Base-by-base conservation (phyloP, 1,140 invertebrate genomes). In the Drosophila aff. region DNA sequence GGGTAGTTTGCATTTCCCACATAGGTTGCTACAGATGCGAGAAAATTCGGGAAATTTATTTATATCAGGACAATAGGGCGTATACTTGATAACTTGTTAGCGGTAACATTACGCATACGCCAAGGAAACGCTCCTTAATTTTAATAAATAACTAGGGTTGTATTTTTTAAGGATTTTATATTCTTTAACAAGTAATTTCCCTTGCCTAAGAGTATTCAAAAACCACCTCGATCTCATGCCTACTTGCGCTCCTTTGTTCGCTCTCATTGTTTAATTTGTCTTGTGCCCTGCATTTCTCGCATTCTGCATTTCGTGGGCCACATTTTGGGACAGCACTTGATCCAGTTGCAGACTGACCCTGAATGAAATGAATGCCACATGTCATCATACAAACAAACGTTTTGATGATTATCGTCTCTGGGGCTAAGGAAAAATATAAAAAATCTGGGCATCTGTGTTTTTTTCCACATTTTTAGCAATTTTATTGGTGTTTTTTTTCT, bases 271-370 rank as follows among this genome's bases (percentile, higher is more conserved):
- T 68, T 55, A 68, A 68, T 41, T 47, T 47, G 41, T 46, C 31
- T 67, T 60, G 36, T 72, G 46, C 68, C 43, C 55, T 55, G 38
- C 64, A 68, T 68, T 77, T 77, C 43, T 33, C 33, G 43, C 41
- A 69, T 71, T 71, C 67, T 68, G 67, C 43, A 46, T 52, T 76
- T 78, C 58, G 52, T 43, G 58, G 44, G 55, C 64, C 50, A 71
- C 44, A 60, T 73, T 77, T 83, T 66, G 41, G 67, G 58, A 53
- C 66, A 77, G 59, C 74, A 71, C 75, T 84, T 78, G 76, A 87
- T 82, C 76, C 76, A 89, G 76, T 89, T 89, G 81, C 65, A 80
- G 44, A 47, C 40, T 50, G 84, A 84, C 83, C 83, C 77, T 87
- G 83, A 87, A 78, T 50, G 36, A 61, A 57, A 58, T 83, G 52